These are phyloP conservation scores for Spilarctia lutea DNA, from an alignment of 2,888 invertebrate species.

Conservation along the genomic window DNA sequence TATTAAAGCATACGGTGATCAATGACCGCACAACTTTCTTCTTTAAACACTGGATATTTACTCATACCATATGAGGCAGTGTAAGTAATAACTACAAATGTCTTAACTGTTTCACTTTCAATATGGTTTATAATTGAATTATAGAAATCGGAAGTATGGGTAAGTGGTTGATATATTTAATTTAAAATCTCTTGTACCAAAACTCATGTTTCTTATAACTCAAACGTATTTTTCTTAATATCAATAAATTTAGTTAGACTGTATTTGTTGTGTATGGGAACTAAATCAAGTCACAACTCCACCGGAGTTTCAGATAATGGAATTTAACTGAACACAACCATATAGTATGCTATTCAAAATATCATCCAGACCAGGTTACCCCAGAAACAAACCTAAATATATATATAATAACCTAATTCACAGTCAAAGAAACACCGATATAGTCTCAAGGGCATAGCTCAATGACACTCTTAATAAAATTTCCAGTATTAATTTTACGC, in stretches of 20 bases:
- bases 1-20: slow-evolving; percentile 57
- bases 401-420: not conserved
- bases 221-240: not conserved
- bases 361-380: too few species aligned
- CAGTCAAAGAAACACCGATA: not conserved
- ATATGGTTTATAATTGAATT: not conserved
- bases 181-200: not conserved
- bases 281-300: too few species aligned
- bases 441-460: not conserved
- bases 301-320: too few species aligned
- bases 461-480: not conserved
- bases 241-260: too few species aligned
- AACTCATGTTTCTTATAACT: too few species aligned
- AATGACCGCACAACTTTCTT: slow-evolving; percentile 61
- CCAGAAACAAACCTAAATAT: not conserved
- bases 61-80: not conserved
- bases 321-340: too few species aligned
- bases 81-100: not conserved
- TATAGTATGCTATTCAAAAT: too few species aligned
- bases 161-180: not conserved
- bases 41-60: slow-evolving; percentile 42
- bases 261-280: too few species aligned
- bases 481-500: not conserved
- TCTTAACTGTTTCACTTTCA: not conserved
- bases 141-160: not conserved